Evolutionary conservation across 2,888 invertebrate genomes (phyloP).

Genomic region (Listrodromus nycthemerus): DNA sequence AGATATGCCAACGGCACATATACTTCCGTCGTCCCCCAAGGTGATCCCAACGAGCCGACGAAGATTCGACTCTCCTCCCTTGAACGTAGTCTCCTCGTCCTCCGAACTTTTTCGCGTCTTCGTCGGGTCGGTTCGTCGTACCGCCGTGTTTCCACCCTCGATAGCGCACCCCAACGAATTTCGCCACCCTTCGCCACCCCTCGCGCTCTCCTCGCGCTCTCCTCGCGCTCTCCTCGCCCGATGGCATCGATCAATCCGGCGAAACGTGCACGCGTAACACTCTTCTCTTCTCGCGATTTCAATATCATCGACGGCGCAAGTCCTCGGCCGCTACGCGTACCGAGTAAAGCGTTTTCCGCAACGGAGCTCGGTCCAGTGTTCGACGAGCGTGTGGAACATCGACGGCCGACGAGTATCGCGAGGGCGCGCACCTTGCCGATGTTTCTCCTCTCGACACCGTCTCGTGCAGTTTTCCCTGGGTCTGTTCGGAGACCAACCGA

Average conservation of each 20-base stretch:
- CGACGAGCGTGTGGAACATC: constrained; percentile 27
- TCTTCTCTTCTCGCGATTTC: constrained; percentile 22
- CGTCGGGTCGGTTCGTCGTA: neutral
- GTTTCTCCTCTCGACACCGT: neutral
- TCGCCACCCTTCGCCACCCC: constrained; percentile 19
- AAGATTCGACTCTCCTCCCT: neutral
- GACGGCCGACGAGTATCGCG: constrained; percentile 17
- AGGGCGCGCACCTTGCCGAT: neutral
- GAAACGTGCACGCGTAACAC: constrained; percentile 21
- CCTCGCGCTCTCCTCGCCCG: neutral
- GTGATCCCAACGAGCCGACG: neutral
- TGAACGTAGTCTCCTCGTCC: neutral
- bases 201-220: neutral
- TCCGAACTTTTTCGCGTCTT: neutral
- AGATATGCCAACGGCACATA: neutral
- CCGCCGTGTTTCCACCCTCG: constrained; percentile 44
- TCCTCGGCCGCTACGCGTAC: constrained; percentile 22
- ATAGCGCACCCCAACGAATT: constrained; percentile 14
- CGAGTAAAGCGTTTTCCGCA: neutral
- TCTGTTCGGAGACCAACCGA: neutral
- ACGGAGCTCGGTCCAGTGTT: neutral
- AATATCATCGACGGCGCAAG: constrained; percentile 54
- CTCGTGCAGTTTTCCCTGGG: neutral
- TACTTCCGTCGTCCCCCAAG: neutral
- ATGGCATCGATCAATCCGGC: constrained; percentile 35